These are phyloP conservation scores for Dendrolimus punctatus DNA, from an alignment of 1,140 invertebrate genomes.

Conservation along the genomic window DNA sequence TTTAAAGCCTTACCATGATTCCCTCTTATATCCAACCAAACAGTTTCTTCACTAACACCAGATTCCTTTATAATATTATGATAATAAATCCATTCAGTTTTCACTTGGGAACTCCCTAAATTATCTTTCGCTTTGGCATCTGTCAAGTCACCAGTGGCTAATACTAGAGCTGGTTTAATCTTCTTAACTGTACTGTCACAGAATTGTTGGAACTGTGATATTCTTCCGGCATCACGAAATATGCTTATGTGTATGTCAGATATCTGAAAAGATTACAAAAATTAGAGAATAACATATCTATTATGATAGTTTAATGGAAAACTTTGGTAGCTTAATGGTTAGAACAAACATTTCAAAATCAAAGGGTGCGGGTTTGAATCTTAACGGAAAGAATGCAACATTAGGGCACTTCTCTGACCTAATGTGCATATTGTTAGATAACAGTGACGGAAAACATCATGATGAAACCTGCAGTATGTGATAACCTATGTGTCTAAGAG, in stretches of 20 bases:
- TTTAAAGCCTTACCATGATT: conserved; percentile 86
- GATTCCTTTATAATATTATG: conserved; percentile 79
- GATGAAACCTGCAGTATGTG: too few relatives aligned
- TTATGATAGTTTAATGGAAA: too few relatives aligned
- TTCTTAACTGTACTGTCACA: conserved; percentile 81
- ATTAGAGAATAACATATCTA: neutral
- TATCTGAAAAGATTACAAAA: conserved; percentile 73
- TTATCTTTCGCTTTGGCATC: conserved; percentile 88
- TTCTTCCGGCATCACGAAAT: conserved; percentile 83
- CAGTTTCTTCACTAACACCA: conserved; percentile 78
- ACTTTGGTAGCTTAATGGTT: too few relatives aligned
- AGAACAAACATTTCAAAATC: too few relatives aligned
- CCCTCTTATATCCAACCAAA: conserved; percentile 93
- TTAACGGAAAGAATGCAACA: too few relatives aligned
- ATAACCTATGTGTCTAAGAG: too few relatives aligned
- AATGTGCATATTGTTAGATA: too few relatives aligned
- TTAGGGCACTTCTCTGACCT: too few relatives aligned
- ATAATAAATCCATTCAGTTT: conserved; percentile 91
- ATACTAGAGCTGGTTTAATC: conserved; percentile 85
- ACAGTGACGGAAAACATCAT: too few relatives aligned
- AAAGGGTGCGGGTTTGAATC: too few relatives aligned
- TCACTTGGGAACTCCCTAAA: conserved; percentile 86
- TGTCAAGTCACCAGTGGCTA: conserved; percentile 91
- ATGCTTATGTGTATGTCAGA: conserved; percentile 93
- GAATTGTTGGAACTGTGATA: conserved; percentile 86